Conservation (phyloP, 2,888 invertebrate genomes). For the Tenodera sinensis region DNA sequence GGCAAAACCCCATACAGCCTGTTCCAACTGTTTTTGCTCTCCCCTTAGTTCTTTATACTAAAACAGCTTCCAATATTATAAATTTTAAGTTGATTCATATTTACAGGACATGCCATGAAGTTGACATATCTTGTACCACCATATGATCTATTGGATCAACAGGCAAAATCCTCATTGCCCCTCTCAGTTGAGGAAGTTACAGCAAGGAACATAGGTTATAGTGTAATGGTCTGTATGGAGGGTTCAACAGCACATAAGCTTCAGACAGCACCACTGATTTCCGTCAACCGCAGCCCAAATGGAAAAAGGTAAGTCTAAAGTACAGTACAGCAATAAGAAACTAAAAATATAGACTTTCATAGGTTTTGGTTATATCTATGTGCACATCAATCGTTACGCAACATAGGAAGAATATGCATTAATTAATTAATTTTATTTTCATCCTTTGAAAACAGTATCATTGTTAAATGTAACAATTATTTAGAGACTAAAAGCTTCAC, state of each 20-base stretch:
- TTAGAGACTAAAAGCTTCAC: no score
- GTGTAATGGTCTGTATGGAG: slow-evolving; percentile 86
- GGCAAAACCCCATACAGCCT: no score
- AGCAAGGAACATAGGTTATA: slow-evolving; percentile 72
- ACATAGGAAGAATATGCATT: no score
- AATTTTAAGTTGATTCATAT: slow-evolving; percentile 20
- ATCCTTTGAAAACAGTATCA: no score
- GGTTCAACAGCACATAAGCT: slow-evolving; percentile 81
- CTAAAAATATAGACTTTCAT: neutral
- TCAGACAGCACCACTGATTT: slow-evolving; percentile 68
- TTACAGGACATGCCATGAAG: slow-evolving; percentile 83
- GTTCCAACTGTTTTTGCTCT: no score
- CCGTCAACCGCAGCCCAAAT: slow-evolving; percentile 62
- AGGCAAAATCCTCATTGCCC: slow-evolving; percentile 66
- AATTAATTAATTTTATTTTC: no score
- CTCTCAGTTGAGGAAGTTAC: slow-evolving; percentile 64
- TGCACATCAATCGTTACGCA: no score
- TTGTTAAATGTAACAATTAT: no score
- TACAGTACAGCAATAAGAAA: neutral
- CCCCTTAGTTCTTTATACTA: no score
- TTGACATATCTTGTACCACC: slow-evolving; percentile 92
- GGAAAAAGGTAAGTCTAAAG: slow-evolving; percentile 63
- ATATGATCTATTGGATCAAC: slow-evolving; percentile 81
- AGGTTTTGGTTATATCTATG: no score
- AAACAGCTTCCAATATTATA: no score